Conservation (phyloP, 1,140 invertebrate genomes). For the Dysdera silvatica region DNA sequence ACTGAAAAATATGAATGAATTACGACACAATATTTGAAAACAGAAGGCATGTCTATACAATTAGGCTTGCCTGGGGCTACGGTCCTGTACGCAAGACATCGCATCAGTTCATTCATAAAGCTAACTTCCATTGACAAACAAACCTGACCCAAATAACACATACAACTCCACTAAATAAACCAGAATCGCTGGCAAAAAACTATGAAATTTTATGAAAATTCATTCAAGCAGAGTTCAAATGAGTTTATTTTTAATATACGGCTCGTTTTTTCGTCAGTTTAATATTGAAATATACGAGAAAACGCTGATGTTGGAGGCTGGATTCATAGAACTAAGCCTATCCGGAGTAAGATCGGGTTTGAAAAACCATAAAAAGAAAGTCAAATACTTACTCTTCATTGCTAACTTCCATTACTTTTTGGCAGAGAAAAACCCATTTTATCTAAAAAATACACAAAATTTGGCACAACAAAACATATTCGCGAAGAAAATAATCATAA, state of each 20-base stretch:
- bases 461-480: neutral
- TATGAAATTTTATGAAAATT: neutral
- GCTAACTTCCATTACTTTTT: constrained; percentile 41
- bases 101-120: no score
- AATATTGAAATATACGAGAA: constrained; percentile 15
- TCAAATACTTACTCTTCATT: constrained; percentile 40
- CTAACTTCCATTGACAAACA: no score
- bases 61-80: no score
- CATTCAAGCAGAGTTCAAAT: neutral
- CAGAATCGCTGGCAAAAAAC: no score
- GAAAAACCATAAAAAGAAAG: neutral
- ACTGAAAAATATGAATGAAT: no score
- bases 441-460: constrained; percentile 11
- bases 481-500: constrained; percentile 9
- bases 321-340: constrained; percentile 26
- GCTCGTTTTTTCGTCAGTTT: neutral
- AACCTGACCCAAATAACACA: no score
- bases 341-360: neutral
- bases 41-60: no score
- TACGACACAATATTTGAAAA: no score
- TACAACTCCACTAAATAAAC: no score
- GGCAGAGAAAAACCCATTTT: constrained; percentile 17
- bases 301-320: constrained; percentile 14
- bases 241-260: neutral
- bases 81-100: no score